These are phyloP conservation scores for Etheostoma perlongum DNA, from an alignment of 2,797 vertebrate species.

Conservation along the genomic window DNA sequence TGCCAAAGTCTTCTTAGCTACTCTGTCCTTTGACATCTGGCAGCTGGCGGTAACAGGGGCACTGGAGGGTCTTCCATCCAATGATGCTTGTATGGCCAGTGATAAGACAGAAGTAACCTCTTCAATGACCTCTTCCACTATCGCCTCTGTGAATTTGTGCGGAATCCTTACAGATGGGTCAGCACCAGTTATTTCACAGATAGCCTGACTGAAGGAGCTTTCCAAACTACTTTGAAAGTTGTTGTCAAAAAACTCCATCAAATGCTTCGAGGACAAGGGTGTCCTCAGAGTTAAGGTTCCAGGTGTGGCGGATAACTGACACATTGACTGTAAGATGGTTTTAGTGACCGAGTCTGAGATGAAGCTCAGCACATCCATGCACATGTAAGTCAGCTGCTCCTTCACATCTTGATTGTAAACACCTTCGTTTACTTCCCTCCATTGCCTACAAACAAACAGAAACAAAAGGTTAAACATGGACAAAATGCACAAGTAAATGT, in stretches of 20 bases:
- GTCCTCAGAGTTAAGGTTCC: neutral
- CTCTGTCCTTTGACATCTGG: too few relatives aligned
- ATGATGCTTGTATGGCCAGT: too few relatives aligned
- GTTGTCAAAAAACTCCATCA: neutral
- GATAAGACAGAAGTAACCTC: too few relatives aligned
- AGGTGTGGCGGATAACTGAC: neutral
- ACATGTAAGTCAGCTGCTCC: neutral
- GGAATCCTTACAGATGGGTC: neutral
- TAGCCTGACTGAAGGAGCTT: neutral
- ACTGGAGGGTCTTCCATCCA: too few relatives aligned
- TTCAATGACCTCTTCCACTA: too few relatives aligned
- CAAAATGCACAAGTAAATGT: neutral
- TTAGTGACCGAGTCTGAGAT: neutral
- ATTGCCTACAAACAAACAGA: slow-evolving; percentile 1
- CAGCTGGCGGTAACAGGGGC: too few relatives aligned
- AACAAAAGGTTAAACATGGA: neutral
- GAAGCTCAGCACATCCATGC: neutral
- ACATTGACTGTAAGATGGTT: neutral
- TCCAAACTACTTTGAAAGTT: neutral
- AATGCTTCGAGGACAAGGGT: neutral
- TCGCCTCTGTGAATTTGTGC: neutral
- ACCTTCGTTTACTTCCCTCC: neutral
- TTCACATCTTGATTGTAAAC: neutral
- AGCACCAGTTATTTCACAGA: neutral
- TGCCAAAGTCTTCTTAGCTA: too few relatives aligned